phyloP scores from a whole-genome alignment of 2,888 invertebrate species.

The Melikaiella ostensackeni region DNA sequence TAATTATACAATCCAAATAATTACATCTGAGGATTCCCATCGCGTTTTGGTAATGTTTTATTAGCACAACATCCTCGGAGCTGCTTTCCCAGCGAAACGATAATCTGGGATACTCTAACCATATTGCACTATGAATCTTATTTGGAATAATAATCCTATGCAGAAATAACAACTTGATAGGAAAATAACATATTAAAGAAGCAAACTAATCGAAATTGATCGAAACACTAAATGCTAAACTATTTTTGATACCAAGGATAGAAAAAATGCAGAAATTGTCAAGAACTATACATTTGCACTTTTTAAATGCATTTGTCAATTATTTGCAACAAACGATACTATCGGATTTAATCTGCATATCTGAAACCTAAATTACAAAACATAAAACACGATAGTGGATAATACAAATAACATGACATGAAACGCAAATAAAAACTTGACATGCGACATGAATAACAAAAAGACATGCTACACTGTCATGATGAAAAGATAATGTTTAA shows the following conservation, averaged over 20 bases:
- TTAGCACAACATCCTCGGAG: constrained; percentile 2
- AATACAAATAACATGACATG: neutral
- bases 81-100: neutral
- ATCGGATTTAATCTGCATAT: neutral
- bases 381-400: neutral
- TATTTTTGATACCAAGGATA: neutral
- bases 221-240: neutral
- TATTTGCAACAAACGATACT: neutral
- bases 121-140: neutral
- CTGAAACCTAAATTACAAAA: neutral
- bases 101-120: constrained; percentile 7
- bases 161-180: no score
- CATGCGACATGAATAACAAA: neutral
- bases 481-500: neutral
- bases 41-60: neutral
- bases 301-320: neutral
- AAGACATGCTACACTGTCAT: neutral
- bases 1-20: neutral
- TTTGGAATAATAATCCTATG: no score
- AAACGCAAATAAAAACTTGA: neutral
- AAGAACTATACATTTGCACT: neutral
- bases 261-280: neutral
- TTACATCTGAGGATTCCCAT: no score
- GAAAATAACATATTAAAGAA: neutral
- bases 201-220: neutral